A percentile compares a stretch with the other conserved stretches of the same genome.
These are phyloP conservation scores for Eutolmus rufibarbis DNA, from an alignment of 2,888 invertebrate genomes.

Conservation along the genomic window DNA sequence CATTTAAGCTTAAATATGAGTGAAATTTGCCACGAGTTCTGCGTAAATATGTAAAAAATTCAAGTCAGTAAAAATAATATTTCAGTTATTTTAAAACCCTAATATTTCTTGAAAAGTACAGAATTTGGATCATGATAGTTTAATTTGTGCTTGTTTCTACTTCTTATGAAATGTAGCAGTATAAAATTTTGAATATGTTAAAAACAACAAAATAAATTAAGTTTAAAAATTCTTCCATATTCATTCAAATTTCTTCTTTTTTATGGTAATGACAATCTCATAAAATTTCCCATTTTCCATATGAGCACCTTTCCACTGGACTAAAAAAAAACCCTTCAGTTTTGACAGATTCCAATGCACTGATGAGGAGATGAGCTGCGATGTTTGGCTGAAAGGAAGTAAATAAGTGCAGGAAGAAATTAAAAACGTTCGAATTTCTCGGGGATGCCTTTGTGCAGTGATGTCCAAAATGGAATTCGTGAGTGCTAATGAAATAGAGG, in stretches of 20 bases:
- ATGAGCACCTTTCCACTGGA: not conserved
- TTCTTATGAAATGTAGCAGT: no score
- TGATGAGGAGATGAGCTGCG: not conserved
- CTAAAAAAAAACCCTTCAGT: not conserved
- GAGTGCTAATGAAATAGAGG: not conserved
- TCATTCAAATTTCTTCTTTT: not conserved
- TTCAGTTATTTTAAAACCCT: no score
- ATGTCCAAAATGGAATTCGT: not conserved
- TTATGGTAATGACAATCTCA: not conserved
- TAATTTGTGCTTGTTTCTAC: no score
- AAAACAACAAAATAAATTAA: no score
- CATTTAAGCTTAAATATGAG: no score
- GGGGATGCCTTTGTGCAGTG: not conserved
- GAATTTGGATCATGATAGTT: no score
- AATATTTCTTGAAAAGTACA: no score
- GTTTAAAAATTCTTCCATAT: no score
- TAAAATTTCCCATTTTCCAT: not conserved
- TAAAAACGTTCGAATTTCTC: not conserved
- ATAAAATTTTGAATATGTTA: no score
- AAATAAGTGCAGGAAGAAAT: not conserved
- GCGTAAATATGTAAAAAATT: no score
- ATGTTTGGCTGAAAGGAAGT: not conserved
- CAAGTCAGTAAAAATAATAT: no score
- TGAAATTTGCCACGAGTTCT: no score
- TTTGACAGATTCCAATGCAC: not conserved